Evolutionary conservation across 2,888 invertebrate species (phyloP).

Genomic region (Amphimallon solstitiale): DNA sequence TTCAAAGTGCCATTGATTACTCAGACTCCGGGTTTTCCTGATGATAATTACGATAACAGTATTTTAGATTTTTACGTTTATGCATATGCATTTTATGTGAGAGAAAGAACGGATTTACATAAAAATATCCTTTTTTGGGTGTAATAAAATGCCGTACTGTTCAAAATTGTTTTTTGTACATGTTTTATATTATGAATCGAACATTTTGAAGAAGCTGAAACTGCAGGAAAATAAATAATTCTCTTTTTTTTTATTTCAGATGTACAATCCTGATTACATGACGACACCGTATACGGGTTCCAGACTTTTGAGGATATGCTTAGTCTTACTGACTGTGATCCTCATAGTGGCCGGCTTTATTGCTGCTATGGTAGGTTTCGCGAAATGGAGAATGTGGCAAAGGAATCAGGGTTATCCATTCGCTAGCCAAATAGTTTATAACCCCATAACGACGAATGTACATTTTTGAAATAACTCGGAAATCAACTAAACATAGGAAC

Average conservation of each 20-base stretch:
- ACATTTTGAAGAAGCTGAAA: too few species aligned
- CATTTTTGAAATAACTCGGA: slow-evolving; percentile 25
- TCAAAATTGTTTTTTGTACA: too few species aligned
- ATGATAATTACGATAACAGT: too few species aligned
- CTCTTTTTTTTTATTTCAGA: slow-evolving; percentile 6
- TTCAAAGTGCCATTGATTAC: too few species aligned
- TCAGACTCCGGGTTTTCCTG: too few species aligned
- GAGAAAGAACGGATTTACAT: too few species aligned
- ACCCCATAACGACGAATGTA: slow-evolving; percentile 50
- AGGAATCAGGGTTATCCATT: slow-evolving; percentile 53
- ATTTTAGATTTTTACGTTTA: too few species aligned
- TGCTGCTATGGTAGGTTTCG: slow-evolving; percentile 51
- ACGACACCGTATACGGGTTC: slow-evolving; percentile 14
- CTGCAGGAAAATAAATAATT: too few species aligned
- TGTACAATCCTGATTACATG: slow-evolving; percentile 20
- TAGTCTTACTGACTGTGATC: slow-evolving; percentile 52
- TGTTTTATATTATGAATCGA: too few species aligned
- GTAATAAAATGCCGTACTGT: too few species aligned
- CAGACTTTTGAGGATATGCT: slow-evolving; percentile 50
- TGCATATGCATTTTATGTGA: too few species aligned
- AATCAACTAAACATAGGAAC: neutral
- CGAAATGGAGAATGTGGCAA: slow-evolving; percentile 49
- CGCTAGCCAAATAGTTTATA: slow-evolving; percentile 55
- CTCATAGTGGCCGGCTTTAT: slow-evolving; percentile 49
- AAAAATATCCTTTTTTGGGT: too few species aligned